Evolutionary conservation across 2,888 invertebrate species (phyloP).

Genomic region (Eugnorisma glareosa): DNA sequence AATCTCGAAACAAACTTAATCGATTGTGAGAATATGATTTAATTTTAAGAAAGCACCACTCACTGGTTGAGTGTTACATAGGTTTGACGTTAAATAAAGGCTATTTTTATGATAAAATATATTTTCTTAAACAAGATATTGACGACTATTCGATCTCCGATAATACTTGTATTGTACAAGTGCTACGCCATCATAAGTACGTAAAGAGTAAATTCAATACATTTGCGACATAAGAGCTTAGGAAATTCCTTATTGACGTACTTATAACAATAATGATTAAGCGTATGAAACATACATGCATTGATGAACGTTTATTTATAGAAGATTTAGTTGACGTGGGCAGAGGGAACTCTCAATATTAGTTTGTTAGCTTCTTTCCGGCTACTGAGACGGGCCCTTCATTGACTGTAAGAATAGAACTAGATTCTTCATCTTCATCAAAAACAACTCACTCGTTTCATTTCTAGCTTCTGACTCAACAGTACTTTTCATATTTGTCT

Average conservation of each 20-base stretch:
- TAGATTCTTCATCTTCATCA: not conserved
- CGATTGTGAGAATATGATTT: not conserved
- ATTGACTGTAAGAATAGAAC: not conserved
- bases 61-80: not conserved
- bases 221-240: not conserved
- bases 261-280: slow-evolving; percentile 4
- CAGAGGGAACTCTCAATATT: not conserved
- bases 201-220: slow-evolving; percentile 5
- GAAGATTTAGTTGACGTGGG: not conserved
- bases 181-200: slow-evolving; percentile 9
- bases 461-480: not conserved
- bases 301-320: not conserved
- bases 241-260: slow-evolving; percentile 26
- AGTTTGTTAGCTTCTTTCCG: not conserved
- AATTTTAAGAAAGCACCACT: slow-evolving; percentile 2
- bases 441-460: not conserved
- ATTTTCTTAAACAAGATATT: not conserved
- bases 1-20: not conserved
- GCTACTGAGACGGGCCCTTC: not conserved
- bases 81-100: not conserved
- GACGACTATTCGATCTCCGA: not conserved
- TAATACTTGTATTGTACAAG: not conserved
- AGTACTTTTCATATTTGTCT: not conserved
- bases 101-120: not conserved
- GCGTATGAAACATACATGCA: not conserved